Conservation (phyloP, 2,888 invertebrate genomes). For the Drosophila buzzatii region DNA sequence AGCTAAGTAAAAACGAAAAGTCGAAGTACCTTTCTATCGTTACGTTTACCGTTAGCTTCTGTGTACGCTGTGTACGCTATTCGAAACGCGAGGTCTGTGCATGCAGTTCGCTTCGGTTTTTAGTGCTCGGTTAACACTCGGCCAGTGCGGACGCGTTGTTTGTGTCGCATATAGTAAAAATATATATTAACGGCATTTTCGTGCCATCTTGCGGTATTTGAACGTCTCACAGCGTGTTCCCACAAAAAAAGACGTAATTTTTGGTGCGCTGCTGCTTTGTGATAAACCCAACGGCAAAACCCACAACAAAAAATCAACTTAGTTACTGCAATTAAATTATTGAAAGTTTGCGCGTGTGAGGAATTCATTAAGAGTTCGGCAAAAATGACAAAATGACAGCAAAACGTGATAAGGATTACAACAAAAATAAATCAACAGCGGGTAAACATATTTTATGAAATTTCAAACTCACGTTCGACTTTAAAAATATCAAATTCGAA, state of each 20-base stretch:
- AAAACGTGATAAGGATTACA: constrained; percentile 84
- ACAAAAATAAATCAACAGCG: constrained; percentile 83
- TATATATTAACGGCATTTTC: neutral
- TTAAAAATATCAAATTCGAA: neutral
- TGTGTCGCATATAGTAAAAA: neutral
- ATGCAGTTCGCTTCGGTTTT: constrained; percentile 37
- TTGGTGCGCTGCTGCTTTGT: constrained; percentile 4
- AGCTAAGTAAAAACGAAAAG: constrained; percentile 64
- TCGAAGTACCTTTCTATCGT: constrained; percentile 60
- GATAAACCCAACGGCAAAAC: constrained; percentile 36
- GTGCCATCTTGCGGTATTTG: constrained; percentile 2
- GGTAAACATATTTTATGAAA: constrained; percentile 65
- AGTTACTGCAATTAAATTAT: constrained; percentile 16
- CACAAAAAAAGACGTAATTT: constrained; percentile 59
- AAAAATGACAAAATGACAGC: constrained; percentile 84
- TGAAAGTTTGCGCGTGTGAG: constrained; percentile 27
- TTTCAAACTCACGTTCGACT: neutral
- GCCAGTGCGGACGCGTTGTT: constrained; percentile 56
- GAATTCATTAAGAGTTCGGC: constrained; percentile 73
- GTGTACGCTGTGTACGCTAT: constrained; percentile 14
- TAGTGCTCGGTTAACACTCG: constrained; percentile 64
- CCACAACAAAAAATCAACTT: neutral
- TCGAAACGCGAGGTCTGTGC: constrained; percentile 21
- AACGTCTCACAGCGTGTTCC: neutral
- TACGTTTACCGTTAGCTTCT: constrained; percentile 58